phyloP scores from a whole-genome alignment of 1,140 invertebrate genomes.

The Telenomus remus region DNA sequence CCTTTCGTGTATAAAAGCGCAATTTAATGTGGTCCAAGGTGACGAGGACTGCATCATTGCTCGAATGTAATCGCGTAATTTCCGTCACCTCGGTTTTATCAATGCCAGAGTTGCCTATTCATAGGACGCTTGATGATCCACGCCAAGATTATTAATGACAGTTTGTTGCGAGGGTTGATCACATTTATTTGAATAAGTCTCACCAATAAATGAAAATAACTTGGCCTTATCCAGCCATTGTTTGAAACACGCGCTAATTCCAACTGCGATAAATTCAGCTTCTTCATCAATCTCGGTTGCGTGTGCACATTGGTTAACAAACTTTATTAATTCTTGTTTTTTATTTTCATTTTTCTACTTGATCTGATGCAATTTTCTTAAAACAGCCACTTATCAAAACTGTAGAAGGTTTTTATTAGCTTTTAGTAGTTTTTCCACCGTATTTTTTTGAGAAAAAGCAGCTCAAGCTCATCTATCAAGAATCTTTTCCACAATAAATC shows the following conservation, averaged over 20 bases:
- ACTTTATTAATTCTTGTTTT: no score
- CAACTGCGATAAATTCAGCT: no score
- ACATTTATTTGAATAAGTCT: conserved; percentile 47
- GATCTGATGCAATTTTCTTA: no score
- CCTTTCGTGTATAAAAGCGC: neutral
- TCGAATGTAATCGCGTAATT: conserved; percentile 51
- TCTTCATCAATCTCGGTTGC: no score
- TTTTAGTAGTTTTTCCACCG: no score
- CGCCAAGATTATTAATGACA: conserved; percentile 49
- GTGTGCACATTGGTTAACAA: no score
- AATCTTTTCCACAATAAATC: conserved; percentile 3
- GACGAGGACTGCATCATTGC: conserved; percentile 38
- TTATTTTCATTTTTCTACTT: no score
- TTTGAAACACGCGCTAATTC: neutral
- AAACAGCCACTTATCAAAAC: no score
- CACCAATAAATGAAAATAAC: conserved; percentile 54
- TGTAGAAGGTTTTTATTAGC: no score
- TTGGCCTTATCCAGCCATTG: conserved; percentile 30
- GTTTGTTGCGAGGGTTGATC: conserved; percentile 42
- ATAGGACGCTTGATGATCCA: conserved; percentile 28
- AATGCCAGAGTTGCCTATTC: conserved; percentile 47
- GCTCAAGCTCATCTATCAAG: conserved; percentile 8
- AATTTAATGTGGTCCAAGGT: conserved; percentile 50
- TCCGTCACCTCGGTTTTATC: conserved; percentile 55
- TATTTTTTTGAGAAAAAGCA: no score